Evolutionary conservation across 2,888 invertebrate species (phyloP), one percentile per base, ranked within the genome.

Genomic region (Idaea straminata): DNA sequence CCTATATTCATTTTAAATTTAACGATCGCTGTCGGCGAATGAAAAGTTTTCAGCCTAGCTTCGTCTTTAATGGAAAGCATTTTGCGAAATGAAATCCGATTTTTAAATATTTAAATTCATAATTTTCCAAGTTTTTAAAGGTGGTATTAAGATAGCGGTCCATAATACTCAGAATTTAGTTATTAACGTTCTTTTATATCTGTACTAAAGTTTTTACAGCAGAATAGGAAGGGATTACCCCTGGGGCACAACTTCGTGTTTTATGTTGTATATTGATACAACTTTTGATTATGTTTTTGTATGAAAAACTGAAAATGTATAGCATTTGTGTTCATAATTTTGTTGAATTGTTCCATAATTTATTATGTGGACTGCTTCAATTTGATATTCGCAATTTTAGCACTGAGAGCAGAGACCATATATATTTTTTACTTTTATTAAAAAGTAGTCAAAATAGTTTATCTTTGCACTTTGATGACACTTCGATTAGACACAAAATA

Each of bases 41-140:
- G 25, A 25, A 25, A 25, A 25, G 10, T 47, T 10, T 47, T 13
- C 7, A 47, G 10, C 10, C 47, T 47, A 13, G 13, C 4, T 47
- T 10, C 47, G 6, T 47, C 47, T 13, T 13, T 47, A 47, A 47
- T 47, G 61, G 61, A 69, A 69, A 57, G 61, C 67, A 66, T 72
- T 68, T 72, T 64, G 65, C 35, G 60, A 65, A 63, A 69, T 68
- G 62, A 66, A 67, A 65, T 61, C 63, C 62, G 66, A 65, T 62
- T 66, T 62, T 67, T 70, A 69, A 69, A 68, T 69, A 69, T 70
- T 70, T 73, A 70, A 70, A 73, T 69, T 74, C 62, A 72, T 61
- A 66, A 66, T 64, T 67, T 70, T 63, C 63, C 35, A 67, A 73
- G 69, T 71, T 78, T 71, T 65, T 64, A 65, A 35, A 62, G 64